phyloP scores from a whole-genome alignment of 2,113 vertebrate species.

The Tor tambroides region DNA sequence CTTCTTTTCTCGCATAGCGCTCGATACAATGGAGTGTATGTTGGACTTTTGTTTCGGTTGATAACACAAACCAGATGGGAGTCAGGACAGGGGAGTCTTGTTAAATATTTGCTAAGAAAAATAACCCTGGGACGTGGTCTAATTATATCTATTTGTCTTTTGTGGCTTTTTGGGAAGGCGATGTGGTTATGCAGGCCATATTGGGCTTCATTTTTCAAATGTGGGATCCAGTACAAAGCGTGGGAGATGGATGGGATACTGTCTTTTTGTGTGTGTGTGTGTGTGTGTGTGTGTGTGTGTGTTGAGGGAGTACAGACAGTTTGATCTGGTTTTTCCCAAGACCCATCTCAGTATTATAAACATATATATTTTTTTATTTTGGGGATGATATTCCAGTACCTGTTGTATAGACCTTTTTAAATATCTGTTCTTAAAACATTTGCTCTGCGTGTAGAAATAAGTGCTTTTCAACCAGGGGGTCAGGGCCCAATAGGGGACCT shows the following conservation, averaged over 20 bases:
- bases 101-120: constrained; percentile 87
- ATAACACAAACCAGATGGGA: constrained; percentile 84
- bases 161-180: constrained; percentile 73
- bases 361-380: constrained; percentile 26
- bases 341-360: constrained; percentile 10
- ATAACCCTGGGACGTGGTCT: constrained; percentile 80
- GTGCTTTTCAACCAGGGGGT: background rate
- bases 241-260: constrained; percentile 52
- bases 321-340: constrained; percentile 21
- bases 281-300: constrained; percentile 1
- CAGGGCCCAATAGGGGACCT: background rate
- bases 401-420: background rate
- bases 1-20: constrained; percentile 61
- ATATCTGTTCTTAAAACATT: background rate
- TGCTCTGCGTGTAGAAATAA: background rate
- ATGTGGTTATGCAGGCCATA: constrained; percentile 69
- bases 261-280: constrained; percentile 5
- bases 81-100: constrained; percentile 70
- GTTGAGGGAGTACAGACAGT: background rate
- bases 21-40: constrained; percentile 58
- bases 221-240: constrained; percentile 70
- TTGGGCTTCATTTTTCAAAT: constrained; percentile 77
- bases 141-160: constrained; percentile 83
- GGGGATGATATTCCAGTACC: constrained; percentile 21
- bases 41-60: constrained; percentile 74